Evolutionary conservation across 2,888 invertebrate genomes (phyloP), one percentile per base, ranked within the genome.

Genomic region (Empis livida): DNA sequence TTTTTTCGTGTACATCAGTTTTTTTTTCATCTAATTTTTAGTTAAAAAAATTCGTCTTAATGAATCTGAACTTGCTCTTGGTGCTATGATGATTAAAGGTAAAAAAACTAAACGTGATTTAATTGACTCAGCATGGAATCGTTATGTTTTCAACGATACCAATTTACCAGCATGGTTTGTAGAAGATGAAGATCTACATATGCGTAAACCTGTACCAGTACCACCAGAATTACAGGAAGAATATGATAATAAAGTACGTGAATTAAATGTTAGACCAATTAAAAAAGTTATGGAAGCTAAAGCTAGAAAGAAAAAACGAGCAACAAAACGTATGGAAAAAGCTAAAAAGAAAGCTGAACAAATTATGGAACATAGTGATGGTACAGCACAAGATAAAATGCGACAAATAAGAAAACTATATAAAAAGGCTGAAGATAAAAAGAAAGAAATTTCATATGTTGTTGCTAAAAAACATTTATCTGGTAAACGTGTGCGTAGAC

Each of bases 251-350:
- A 78, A 80, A 57, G 70, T 86, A 13, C 77, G 83, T 64, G 95
- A 93, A 55, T 80, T 99, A 37, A 92, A 99, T 69, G 87, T 86
- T 0, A 77, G 94, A 51, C 94, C 99, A 13, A 94, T 97, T 52
- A 99, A 97, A 73, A 99, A 99, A 71, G 89, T 99, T 0, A 80
- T 94, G 56, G 95, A 99, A 72, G 99, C 99, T 0, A 97, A 94
- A 71, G 93, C 94, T 0, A 81, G 99, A 47, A 99, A 97, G 78
- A 94, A 95, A 82, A 84, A 82, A 68, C 84, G 92, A 54, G 83
- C 87, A 53, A 65, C 88, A 49, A 84, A 80, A 61, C 85, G 86
- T 63, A 70, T 97, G 71, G 91, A 93, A 55, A 90, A 86, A 60
- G 95, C 94, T 0, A 89, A 93, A 72, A 97, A 97, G 73, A 92